Evolutionary conservation across 2,113 vertebrate species (phyloP).

Genomic region (Rhinopithecus roxellana): DNA sequence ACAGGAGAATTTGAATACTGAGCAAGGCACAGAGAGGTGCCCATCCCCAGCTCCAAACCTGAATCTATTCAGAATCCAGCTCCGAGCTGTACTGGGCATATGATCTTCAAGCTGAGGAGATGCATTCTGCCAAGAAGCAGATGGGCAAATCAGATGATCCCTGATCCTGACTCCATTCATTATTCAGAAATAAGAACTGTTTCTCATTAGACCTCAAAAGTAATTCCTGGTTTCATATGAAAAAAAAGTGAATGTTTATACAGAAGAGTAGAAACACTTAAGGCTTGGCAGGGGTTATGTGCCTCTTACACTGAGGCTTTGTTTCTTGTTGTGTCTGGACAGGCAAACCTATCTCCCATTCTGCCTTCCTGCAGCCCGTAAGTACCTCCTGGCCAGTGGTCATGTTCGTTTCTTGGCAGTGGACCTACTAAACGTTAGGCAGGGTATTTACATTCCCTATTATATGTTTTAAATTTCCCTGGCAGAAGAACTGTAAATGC

Average conservation of each 20-base stretch:
- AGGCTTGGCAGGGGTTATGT: background rate
- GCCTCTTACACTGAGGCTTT: background rate
- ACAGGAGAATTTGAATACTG: background rate
- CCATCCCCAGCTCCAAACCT: background rate
- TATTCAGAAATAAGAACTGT: background rate
- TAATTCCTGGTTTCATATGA: background rate
- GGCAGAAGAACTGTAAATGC: slow-evolving; percentile 51
- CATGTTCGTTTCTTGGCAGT: slow-evolving; percentile 43
- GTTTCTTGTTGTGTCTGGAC: slow-evolving; percentile 43
- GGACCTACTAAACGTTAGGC: slow-evolving; percentile 70
- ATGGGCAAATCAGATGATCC: background rate
- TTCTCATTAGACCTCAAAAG: background rate
- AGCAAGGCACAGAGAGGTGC: background rate
- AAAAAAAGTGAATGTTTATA: background rate
- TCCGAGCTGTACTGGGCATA: background rate
- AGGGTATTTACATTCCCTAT: slow-evolving; percentile 60
- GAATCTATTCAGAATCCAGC: background rate
- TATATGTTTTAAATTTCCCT: slow-evolving; percentile 65
- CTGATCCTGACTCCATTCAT: background rate
- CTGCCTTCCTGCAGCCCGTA: background rate
- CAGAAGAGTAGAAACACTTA: background rate
- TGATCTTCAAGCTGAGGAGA: background rate
- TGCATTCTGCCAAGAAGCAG: background rate
- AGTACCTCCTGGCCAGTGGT: background rate
- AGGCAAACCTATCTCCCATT: background rate